Conservation (phyloP, 2,888 invertebrate species). For the Hypselothyrea guttata region DNA sequence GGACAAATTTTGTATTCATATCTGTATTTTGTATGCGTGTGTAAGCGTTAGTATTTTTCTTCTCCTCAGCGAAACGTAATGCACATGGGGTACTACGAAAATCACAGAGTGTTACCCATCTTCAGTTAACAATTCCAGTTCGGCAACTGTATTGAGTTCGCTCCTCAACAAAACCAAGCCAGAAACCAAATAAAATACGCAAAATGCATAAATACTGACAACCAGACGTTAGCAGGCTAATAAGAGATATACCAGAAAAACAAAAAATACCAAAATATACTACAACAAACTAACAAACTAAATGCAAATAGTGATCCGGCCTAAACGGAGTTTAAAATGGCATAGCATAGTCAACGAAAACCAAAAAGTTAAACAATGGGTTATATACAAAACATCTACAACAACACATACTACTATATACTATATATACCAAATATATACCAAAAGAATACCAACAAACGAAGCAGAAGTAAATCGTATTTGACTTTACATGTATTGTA, state of each 20-base stretch:
- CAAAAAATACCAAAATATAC: too few species aligned
- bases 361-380: slow-evolving; percentile 25
- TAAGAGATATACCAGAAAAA: too few species aligned
- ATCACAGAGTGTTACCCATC: slow-evolving; percentile 39
- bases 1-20: slow-evolving; percentile 4
- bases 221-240: background rate
- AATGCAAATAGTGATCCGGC: slow-evolving; percentile 29
- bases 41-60: slow-evolving; percentile 21
- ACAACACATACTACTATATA: slow-evolving; percentile 34
- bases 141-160: slow-evolving; percentile 25
- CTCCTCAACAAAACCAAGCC: background rate
- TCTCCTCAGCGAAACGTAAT: slow-evolving; percentile 49
- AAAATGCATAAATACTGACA: slow-evolving; percentile 28
- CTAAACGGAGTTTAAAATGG: slow-evolving; percentile 13
- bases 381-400: slow-evolving; percentile 18
- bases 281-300: background rate
- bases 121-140: slow-evolving; percentile 38
- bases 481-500: slow-evolving; percentile 74
- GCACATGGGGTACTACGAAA: slow-evolving; percentile 50
- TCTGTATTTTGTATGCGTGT: slow-evolving; percentile 7
- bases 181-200: too few species aligned
- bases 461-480: slow-evolving; percentile 57
- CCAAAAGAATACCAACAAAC: slow-evolving; percentile 11
- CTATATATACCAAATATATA: slow-evolving; percentile 27
- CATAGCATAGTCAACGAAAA: slow-evolving; percentile 23